Evolutionary conservation across 2,113 vertebrate species (phyloP), one percentile per base, ranked within the genome.

Genomic region (Chauna torquata): DNA sequence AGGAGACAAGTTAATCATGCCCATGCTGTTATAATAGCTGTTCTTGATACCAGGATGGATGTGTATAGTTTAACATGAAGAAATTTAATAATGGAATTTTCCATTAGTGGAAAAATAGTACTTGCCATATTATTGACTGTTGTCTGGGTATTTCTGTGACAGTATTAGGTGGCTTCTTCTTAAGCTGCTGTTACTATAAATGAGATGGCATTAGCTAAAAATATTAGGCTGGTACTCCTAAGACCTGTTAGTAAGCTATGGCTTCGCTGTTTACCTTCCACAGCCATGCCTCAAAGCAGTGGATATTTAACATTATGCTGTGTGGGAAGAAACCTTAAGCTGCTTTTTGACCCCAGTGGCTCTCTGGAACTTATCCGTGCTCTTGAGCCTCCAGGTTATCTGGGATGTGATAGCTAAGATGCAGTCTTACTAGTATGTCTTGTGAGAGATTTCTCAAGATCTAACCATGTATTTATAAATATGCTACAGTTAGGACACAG

Each of bases 271-370:
- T 38, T n/a, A 4, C 44, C 34, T n/a, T 40, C 64, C 34, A 1
- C 27, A 42, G 77, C 40, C 28, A 0, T 8, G 47, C 65, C 71
- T 30, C 5, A 44, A 18, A 45, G 52, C 65, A 49, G 47, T 2
- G 61, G 7, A 1, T 23, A 3, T 12, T 64, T 44, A 50, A 22
- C 38, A 7, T 28, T 3, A 0, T 1, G 2, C 9, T 70, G 57
- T 1, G 2, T 1, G 25, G 52, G 11, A 76, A 47, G 80, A 54
- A 8, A 16, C 12, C n/a, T 34, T 13, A 24, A 57, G 49, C 40
- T 91, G 30, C 32, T 17, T 42, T 36, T 36, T 70, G 59, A 57
- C 9, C 61, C 9, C 36, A 15, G 38, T 7, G 34, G 3, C 5
- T 72, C 34, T 77, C 57, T 82, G 50, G 58, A 50, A n/a, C 23